These are phyloP conservation scores for Metacarcinus magister DNA, from an alignment of 2,888 invertebrate genomes.

Conservation along the genomic window DNA sequence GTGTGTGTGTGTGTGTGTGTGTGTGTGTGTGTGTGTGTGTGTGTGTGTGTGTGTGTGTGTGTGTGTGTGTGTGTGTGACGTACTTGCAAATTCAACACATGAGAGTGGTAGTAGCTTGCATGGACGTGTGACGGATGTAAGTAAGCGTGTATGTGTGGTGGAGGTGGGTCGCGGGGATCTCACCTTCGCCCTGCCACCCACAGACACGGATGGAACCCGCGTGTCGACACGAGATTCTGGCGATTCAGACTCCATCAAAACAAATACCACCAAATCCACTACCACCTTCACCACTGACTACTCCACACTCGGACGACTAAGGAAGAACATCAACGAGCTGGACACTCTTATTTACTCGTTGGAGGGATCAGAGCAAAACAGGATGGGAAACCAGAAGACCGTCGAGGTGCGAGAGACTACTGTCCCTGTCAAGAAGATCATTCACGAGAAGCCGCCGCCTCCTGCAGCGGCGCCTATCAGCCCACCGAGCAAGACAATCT, in stretches of 20 bases:
- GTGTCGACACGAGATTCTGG: conserved; percentile 70
- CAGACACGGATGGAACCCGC: conserved; percentile 72
- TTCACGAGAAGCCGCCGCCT: neutral
- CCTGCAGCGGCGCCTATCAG: neutral
- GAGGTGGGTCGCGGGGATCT: conserved; percentile 2
- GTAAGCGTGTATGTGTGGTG: neutral
- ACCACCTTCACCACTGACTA: conserved; percentile 75
- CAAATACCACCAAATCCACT: conserved; percentile 64
- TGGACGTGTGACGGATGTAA: neutral
- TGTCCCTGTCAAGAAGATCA: neutral
- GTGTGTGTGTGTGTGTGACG: neutral
- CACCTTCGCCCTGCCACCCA: conserved; percentile 58
- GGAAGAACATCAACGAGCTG: conserved; percentile 83
- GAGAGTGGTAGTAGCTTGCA: neutral
- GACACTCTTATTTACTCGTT: conserved; percentile 81
- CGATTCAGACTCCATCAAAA: conserved; percentile 73
- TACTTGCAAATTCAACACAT: neutral
- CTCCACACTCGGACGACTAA: conserved; percentile 80
- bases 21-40: neutral
- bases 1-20: conserved; percentile 8
- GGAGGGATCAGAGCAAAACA: conserved; percentile 73
- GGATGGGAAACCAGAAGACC: neutral
- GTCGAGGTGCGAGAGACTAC: conserved; percentile 1
- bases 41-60: neutral
- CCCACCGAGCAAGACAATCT: neutral